Evolutionary conservation across 2,797 vertebrate species (phyloP), one percentile per base, ranked within the genome.

Genomic region (Perodicticus potto): DNA sequence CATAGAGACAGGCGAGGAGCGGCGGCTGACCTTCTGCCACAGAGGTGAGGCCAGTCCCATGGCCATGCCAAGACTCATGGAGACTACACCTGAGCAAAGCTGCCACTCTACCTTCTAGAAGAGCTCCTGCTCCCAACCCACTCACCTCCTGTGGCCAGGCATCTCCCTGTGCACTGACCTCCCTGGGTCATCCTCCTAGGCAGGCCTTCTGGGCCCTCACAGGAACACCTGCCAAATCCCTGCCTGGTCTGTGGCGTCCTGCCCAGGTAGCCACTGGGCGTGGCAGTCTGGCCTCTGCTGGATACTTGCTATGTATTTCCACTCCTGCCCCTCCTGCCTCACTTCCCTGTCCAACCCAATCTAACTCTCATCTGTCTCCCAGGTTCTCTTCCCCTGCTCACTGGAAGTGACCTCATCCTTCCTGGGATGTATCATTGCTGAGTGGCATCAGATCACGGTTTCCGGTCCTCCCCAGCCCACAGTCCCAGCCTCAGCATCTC

Each of bases 1-100:
- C 97, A 99, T 99, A 0, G 99, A 99, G 98, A 99, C 99, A 0
- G 99, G 99, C 43, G 98, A 99, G 97, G 99, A 99, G 94, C 97
- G 92, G 73, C 93, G 99, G 43, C 94, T 99, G 94, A 99, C 99
- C 0, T 99, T 98, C 96, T 99, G 99, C 97, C 99, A 99, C 45
- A 98, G 98, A 98, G 99, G 99, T 99, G 96, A 65, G 91, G 92
- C 29, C 10, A 19, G 29, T 55, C 25, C 22, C 59, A 61, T 23
- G 67, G 67, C 20, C n/a, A 13, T 10, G n/a, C 29, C 49, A 16
- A 53, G 49, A 53, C 49, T 53, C 49, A 53, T 53, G 49, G 49
- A 53, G 49, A 53, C 49, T 53, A 53, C 14, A 53, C 49, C 49
- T 0, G 1, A 32, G 13, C 19, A 0, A 3, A 61, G 83, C 77